Evolutionary conservation across 2,888 invertebrate species (phyloP), one percentile per base, ranked within the genome.

Genomic region (Clitarchus hookeri): DNA sequence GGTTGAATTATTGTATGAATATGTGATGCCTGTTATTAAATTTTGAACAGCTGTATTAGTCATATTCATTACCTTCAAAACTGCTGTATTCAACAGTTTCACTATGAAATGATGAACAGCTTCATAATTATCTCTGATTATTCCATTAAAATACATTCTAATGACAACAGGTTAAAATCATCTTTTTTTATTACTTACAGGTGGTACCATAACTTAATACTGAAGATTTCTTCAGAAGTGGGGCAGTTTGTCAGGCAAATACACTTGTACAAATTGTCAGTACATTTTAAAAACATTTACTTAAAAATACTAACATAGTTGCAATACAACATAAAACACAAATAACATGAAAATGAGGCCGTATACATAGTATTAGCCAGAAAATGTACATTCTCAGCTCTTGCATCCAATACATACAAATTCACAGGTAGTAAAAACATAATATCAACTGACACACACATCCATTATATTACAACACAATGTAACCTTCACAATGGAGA

Each of bases 281-380:
- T 25, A 79, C 79, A 79, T 79, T 79, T 83, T 13, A 83, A 79
- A 25, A 27, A 82, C 82, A 82, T 27, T 82, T 85, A 86, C 85
- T 86, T 85, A 86, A 85, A 78, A 79, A 85, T 84, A 83, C 84
- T 86, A 86, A 86, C 85, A 85, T 44, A 82, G 82, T 85, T 85
- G 83, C 44, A 77, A 84, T 86, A 84, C 86, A 87, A 87, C 87
- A 85, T 87, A 85, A 87, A 87, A 85, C 87, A 85, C 85, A 65
- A 65, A 36, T 84, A 53, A 87, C 85, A 87, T 44, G 83, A 53
- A 86, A 85, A 85, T 85, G 87, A 85, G 87, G 87, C 85, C 84
- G 84, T 84, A 48, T 80, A 87, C 85, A 82, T 82, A 82, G 82
- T 82, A 82, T 44, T 26, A 82, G 82, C 82, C 82, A 82, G 44